phyloP scores from a whole-genome alignment of 2,888 invertebrate species.

The Arrhopalites spinosus region DNA sequence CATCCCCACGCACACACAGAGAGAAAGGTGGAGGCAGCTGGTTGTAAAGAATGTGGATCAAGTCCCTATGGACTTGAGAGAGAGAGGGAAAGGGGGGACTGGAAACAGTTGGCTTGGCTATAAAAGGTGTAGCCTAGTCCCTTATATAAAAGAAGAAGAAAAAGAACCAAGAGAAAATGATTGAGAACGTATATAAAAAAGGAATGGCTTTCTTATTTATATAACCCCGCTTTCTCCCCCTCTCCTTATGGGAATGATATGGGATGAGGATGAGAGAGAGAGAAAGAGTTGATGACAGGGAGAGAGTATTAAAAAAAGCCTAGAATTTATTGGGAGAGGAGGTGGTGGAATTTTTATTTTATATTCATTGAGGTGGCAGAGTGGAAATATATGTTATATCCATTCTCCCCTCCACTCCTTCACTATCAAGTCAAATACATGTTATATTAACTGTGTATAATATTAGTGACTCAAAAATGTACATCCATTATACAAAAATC shows the following conservation, averaged over 20 bases:
- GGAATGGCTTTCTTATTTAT: not conserved
- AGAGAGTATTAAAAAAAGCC: conserved; percentile 25
- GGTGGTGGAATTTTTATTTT: conserved; percentile 26
- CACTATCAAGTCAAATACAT: not conserved
- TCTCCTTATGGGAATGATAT: not conserved
- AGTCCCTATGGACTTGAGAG: not conserved
- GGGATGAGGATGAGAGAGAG: not conserved
- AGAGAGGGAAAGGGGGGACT: not conserved
- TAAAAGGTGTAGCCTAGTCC: too few relatives aligned
- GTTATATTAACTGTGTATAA: too few relatives aligned
- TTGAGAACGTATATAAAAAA: not conserved
- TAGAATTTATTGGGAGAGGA: conserved; percentile 27
- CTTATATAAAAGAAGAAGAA: not conserved
- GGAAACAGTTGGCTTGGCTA: too few relatives aligned
- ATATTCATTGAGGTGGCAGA: conserved; percentile 22
- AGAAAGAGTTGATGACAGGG: conserved; percentile 5
- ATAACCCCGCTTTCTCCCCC: too few relatives aligned
- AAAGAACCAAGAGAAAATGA: not conserved
- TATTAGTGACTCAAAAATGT: too few relatives aligned
- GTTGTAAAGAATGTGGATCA: not conserved
- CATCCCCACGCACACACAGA: too few relatives aligned
- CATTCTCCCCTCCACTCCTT: not conserved
- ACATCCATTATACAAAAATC: not conserved
- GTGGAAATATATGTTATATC: conserved; percentile 26
- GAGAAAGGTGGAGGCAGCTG: not conserved